phyloP scores from a whole-genome alignment of 2,888 invertebrate species.

The Ectemnius cavifrons region DNA sequence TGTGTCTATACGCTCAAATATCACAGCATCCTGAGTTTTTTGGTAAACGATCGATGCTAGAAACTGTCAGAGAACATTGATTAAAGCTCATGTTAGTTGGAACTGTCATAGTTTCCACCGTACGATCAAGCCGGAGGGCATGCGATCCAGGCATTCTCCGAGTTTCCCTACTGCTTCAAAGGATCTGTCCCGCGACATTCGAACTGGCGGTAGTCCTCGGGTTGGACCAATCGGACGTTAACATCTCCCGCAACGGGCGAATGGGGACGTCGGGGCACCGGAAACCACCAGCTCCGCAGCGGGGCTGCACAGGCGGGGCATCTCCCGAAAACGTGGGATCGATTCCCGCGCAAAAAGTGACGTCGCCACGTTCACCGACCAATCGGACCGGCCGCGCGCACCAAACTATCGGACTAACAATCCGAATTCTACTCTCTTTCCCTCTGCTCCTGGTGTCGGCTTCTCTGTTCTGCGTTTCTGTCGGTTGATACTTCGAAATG shows the following conservation, averaged over 20 bases:
- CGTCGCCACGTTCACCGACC: slow-evolving; percentile 35
- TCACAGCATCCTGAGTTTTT: too few species aligned
- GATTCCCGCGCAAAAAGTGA: slow-evolving; percentile 67
- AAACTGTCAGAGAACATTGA: too few species aligned
- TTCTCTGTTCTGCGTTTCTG: slow-evolving; percentile 1
- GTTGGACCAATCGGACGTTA: slow-evolving; percentile 37
- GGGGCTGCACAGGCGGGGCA: slow-evolving; percentile 46
- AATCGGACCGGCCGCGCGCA: slow-evolving; percentile 42
- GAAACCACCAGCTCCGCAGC: slow-evolving; percentile 39
- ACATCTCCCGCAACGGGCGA: slow-evolving; percentile 35
- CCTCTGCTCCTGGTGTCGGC: slow-evolving; percentile 26
- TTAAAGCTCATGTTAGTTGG: too few species aligned
- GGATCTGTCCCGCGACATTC: slow-evolving; percentile 35
- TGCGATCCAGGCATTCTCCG: too few species aligned
- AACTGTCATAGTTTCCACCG: too few species aligned
- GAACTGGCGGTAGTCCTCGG: slow-evolving; percentile 37
- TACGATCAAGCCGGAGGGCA: too few species aligned
- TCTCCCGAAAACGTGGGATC: slow-evolving; percentile 58
- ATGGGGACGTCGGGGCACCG: slow-evolving; percentile 39
- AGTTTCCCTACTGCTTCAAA: background rate
- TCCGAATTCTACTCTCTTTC: slow-evolving; percentile 39
- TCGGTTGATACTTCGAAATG: slow-evolving; percentile 7
- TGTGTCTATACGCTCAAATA: too few species aligned
- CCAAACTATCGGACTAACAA: slow-evolving; percentile 48
- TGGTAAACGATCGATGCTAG: too few species aligned